Conservation (phyloP, 2,888 invertebrate species). For the Apamea anceps region DNA sequence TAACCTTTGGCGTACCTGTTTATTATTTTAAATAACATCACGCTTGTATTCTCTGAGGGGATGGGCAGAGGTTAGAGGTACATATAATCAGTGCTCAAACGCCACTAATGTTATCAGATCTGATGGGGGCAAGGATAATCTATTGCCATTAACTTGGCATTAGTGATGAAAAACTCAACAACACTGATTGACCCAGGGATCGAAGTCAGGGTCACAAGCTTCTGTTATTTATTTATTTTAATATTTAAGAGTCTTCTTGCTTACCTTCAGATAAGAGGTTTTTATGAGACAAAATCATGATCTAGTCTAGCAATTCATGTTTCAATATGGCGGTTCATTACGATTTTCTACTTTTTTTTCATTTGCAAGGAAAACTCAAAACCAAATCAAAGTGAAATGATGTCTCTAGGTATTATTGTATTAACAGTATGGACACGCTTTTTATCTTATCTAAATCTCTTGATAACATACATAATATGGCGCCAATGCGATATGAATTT, state of each 20-base stretch:
- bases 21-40: neutral
- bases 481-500: conserved; percentile 33
- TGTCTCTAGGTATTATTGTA: neutral
- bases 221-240: neutral
- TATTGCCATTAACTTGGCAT: too few species aligned
- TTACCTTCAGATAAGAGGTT: neutral
- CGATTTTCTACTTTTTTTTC: neutral
- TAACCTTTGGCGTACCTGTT: conserved; percentile 2
- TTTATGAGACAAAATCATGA: neutral
- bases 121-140: neutral
- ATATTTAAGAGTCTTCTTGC: neutral
- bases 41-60: neutral
- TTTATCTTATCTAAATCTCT: conserved; percentile 34
- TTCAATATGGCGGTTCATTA: neutral
- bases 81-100: too few species aligned
- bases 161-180: neutral
- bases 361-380: neutral
- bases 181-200: neutral
- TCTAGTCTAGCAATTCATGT: neutral
- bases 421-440: conserved; percentile 3
- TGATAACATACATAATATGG: conserved; percentile 43
- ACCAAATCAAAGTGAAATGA: neutral
- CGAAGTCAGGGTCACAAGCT: neutral
- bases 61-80: neutral
- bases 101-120: neutral